phyloP scores from a whole-genome alignment of 2,797 vertebrate genomes.

The Halcyon leucocephala region DNA sequence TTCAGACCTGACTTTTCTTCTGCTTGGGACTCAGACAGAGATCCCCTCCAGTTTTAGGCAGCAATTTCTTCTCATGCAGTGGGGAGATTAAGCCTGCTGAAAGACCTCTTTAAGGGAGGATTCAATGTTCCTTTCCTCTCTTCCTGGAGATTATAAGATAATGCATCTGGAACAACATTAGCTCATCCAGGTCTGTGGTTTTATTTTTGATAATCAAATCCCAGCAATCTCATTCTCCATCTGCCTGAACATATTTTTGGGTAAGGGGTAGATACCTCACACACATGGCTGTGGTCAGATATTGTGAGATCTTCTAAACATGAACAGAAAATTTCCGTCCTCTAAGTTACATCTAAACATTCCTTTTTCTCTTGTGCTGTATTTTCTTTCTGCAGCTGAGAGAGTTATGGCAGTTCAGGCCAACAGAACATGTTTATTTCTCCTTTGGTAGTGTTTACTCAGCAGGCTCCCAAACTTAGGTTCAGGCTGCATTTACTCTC shows the following conservation, averaged over 20 bases:
- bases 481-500: constrained; percentile 37
- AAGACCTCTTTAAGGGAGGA: constrained; percentile 58
- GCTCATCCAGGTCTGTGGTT: constrained; percentile 77
- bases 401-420: constrained; percentile 42
- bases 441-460: constrained; percentile 57
- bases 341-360: constrained; percentile 58
- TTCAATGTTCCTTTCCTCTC: constrained; percentile 49
- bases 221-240: constrained; percentile 71
- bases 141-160: constrained; percentile 80
- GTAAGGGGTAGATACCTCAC: constrained; percentile 44
- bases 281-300: constrained; percentile 62
- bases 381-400: constrained; percentile 72
- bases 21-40: neutral
- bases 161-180: constrained; percentile 80
- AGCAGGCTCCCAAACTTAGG: constrained; percentile 14
- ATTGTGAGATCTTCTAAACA: constrained; percentile 67
- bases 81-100: constrained; percentile 20
- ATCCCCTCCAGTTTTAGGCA: neutral
- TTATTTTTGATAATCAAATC: constrained; percentile 76
- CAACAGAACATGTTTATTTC: constrained; percentile 72
- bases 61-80: constrained; percentile 5
- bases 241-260: constrained; percentile 64
- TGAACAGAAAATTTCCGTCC: constrained; percentile 53
- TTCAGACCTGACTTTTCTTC: constrained; percentile 33
- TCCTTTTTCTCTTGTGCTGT: constrained; percentile 49